A percentile compares a stretch with the other conserved stretches of the same genome.
Conservation (phyloP, 2,888 invertebrate genomes). For the Neoaliturus tenellus region DNA sequence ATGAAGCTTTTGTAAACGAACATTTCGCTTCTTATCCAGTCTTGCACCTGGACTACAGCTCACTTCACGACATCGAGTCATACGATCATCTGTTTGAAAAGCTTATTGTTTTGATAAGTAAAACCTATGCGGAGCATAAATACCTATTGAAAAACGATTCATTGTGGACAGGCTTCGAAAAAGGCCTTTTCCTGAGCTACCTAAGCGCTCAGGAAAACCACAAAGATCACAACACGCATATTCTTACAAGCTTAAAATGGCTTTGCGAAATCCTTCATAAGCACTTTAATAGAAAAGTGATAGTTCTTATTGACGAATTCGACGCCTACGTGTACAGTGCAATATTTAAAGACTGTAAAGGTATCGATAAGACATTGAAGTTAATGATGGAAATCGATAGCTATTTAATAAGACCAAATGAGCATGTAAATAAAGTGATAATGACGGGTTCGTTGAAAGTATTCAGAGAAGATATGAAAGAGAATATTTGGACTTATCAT, state of each 20-base stretch:
- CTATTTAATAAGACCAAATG: not conserved
- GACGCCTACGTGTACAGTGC: constrained; percentile 17
- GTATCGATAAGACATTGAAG: not conserved
- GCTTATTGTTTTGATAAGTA: not conserved
- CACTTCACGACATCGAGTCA: not conserved
- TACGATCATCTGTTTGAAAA: not conserved
- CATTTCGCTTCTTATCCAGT: not conserved
- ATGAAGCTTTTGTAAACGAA: not conserved
- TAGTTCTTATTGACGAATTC: not conserved
- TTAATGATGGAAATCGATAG: not conserved
- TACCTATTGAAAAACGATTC: not conserved
- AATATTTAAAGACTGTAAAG: not conserved
- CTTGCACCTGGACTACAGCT: constrained; percentile 5
- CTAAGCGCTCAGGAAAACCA: not conserved
- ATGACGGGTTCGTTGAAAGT: not conserved
- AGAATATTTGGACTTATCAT: constrained; percentile 18
- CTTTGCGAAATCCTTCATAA: not conserved
- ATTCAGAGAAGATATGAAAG: not conserved
- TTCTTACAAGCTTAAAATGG: constrained; percentile 1
- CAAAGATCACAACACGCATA: not conserved
- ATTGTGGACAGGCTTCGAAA: not conserved
- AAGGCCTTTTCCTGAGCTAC: constrained; percentile 7
- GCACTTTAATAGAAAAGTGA: not conserved
- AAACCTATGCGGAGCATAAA: not conserved
- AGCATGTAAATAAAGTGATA: not conserved